Percentiles rank a stretch among this genome's conserved stretches.
Evolutionary conservation across 1,140 invertebrate genomes (phyloP).

Genomic region (Gryon sp.): DNA sequence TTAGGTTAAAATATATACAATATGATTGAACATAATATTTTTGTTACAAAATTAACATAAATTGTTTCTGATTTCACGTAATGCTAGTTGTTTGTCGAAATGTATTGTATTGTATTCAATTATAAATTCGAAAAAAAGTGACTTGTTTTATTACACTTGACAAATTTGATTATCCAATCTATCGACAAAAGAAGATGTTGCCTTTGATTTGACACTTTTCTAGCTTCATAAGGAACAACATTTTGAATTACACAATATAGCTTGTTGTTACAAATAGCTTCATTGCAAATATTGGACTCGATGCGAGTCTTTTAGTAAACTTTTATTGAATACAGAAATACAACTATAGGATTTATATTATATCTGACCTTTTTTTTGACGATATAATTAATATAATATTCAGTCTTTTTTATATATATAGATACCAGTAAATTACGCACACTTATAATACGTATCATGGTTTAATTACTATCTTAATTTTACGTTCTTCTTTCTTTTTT

Average conservation of each 20-base stretch:
- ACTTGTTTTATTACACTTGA: no score
- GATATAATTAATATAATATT: conserved; percentile 55
- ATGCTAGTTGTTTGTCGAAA: no score
- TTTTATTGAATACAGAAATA: conserved; percentile 53
- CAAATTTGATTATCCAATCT: neutral
- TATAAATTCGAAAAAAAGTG: no score
- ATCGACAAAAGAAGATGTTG: neutral
- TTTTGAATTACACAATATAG: conserved; percentile 38
- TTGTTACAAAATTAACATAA: no score
- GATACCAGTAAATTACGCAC: conserved; percentile 55
- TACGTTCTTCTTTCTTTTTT: no score
- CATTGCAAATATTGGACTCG: conserved; percentile 50
- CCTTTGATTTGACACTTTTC: conserved; percentile 7
- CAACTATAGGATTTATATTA: conserved; percentile 54
- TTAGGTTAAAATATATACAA: no score
- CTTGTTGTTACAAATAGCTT: conserved; percentile 48
- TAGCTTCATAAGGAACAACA: conserved; percentile 17
- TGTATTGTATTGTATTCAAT: no score
- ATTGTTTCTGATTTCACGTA: no score
- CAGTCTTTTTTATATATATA: conserved; percentile 59
- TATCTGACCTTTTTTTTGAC: conserved; percentile 51
- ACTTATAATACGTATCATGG: conserved; percentile 45
- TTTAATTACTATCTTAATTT: no score
- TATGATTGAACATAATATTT: no score
- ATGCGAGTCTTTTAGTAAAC: conserved; percentile 52